These are phyloP conservation scores for Seriola quinqueradiata DNA, from an alignment of 2,113 vertebrate species.

Conservation along the genomic window DNA sequence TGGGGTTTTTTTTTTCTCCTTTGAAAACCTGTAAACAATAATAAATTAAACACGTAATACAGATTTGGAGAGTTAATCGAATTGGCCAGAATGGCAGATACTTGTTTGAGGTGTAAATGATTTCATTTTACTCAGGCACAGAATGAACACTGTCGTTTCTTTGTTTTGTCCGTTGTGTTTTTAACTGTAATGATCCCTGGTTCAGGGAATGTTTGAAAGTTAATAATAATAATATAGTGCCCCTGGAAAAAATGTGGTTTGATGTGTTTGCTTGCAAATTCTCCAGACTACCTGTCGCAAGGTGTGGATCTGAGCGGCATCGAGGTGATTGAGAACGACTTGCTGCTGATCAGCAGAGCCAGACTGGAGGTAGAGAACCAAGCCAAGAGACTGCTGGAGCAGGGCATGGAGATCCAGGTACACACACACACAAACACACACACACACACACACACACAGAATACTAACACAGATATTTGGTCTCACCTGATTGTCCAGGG, in stretches of 20 bases:
- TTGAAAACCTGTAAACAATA: background rate
- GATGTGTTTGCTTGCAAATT: conserved; percentile 3
- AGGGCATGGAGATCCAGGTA: conserved; percentile 98
- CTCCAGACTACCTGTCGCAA: conserved; percentile 96
- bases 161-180: too few relatives aligned
- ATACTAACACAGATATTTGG: background rate
- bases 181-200: too few relatives aligned
- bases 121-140: too few relatives aligned
- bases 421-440: background rate
- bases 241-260: too few relatives aligned
- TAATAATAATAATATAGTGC: too few relatives aligned
- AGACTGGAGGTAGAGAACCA: conserved; percentile 98
- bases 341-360: conserved; percentile 96
- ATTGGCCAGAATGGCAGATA: too few relatives aligned
- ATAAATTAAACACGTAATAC: too few relatives aligned
- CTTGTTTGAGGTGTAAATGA: too few relatives aligned
- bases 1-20: background rate
- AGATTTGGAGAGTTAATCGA: too few relatives aligned
- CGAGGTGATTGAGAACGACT: conserved; percentile 96
- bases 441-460: background rate
- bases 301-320: conserved; percentile 97
- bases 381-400: conserved; percentile 94
- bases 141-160: too few relatives aligned
- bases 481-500: background rate
- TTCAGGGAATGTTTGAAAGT: too few relatives aligned